These are phyloP conservation scores for Poeciliopsis prolifica DNA, from an alignment of 2,113 vertebrate genomes.

Conservation along the genomic window DNA sequence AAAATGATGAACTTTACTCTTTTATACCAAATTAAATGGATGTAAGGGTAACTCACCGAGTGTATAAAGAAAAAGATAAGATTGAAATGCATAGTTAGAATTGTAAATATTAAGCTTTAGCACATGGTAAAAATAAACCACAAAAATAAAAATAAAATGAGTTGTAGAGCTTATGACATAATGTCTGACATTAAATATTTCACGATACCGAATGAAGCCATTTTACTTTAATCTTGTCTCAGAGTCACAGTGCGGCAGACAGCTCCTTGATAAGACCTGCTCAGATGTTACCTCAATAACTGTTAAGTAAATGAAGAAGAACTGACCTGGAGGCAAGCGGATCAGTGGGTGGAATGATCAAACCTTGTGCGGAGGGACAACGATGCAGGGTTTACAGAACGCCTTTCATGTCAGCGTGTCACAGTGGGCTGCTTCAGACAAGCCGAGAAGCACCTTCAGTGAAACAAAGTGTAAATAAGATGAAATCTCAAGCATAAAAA, in stretches of 20 bases:
- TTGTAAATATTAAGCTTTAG: constrained; percentile 4
- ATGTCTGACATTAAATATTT: constrained; percentile 21
- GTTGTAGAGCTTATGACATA: not conserved
- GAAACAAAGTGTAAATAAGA: constrained; percentile 1
- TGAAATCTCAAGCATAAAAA: constrained; percentile 20
- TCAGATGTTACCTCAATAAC: constrained; percentile 45
- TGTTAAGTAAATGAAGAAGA: constrained; percentile 34
- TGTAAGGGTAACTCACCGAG: not conserved
- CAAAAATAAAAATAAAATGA: not conserved
- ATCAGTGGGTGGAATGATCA: constrained; percentile 44
- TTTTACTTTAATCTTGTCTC: constrained; percentile 42
- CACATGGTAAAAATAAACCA: constrained; percentile 6
- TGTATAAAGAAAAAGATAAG: too few species aligned
- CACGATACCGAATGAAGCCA: constrained; percentile 18
- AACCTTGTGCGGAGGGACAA: constrained; percentile 14
- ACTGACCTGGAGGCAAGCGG: constrained; percentile 49
- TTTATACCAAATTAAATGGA: not conserved
- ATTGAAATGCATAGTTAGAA: not conserved
- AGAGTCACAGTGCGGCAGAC: constrained; percentile 47
- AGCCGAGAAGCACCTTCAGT: constrained; percentile 2
- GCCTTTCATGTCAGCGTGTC: constrained; percentile 30
- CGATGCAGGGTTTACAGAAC: constrained; percentile 16
- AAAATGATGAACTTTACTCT: not conserved
- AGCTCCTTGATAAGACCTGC: constrained; percentile 40
- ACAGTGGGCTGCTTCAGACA: constrained; percentile 21